Conservation (phyloP, 2,797 vertebrate species). For the Enteromius paludinosus region DNA sequence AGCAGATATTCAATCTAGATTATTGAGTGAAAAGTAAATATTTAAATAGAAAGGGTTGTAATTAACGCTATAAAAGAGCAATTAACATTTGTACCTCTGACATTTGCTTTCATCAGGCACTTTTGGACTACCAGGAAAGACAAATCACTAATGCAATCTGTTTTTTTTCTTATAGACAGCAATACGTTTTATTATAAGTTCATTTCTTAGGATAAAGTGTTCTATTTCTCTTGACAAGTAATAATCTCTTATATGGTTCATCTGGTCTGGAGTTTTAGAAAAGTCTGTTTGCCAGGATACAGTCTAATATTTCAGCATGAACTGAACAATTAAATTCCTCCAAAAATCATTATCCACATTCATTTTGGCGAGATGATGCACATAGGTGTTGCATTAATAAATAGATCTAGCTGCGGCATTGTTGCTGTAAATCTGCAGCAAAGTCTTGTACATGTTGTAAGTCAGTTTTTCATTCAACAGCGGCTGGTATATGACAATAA, state of each 20-base stretch:
- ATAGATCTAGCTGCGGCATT: neutral
- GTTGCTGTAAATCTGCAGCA: slow-evolving; percentile 9
- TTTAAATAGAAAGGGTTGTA: slow-evolving; percentile 7
- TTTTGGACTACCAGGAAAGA: neutral
- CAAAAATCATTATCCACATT: neutral
- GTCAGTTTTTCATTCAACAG: slow-evolving; percentile 45
- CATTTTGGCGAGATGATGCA: neutral
- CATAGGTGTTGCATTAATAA: slow-evolving; percentile 19
- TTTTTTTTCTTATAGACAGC: neutral
- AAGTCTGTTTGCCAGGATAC: neutral
- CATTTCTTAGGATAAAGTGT: neutral
- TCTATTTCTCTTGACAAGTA: neutral
- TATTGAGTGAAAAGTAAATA: slow-evolving; percentile 4
- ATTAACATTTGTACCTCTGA: neutral
- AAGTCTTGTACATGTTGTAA: slow-evolving; percentile 2
- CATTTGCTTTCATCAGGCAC: neutral
- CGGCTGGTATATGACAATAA: slow-evolving; percentile 40
- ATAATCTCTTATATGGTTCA: neutral
- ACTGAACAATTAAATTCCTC: neutral
- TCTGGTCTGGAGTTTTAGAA: neutral
- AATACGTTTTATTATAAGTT: neutral
- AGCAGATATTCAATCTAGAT: slow-evolving; percentile 16
- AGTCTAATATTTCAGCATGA: neutral
- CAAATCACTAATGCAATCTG: neutral
- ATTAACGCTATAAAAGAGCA: neutral